Evolutionary conservation across 2,797 vertebrate genomes (phyloP).

Genomic region (Cynodonichthys magdalenae): DNA sequence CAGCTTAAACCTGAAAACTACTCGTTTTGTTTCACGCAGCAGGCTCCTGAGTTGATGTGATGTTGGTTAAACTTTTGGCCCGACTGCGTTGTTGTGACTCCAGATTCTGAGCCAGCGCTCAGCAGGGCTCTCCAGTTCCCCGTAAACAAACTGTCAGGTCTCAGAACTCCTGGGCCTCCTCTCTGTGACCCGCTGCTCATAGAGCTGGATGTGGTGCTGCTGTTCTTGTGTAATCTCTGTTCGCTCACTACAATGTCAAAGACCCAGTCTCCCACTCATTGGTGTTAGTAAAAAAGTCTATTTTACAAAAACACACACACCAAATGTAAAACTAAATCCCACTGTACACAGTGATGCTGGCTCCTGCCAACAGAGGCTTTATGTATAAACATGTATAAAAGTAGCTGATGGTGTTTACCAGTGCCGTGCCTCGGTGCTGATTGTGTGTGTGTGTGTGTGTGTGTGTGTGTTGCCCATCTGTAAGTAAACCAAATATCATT

Average conservation of each 20-base stretch:
- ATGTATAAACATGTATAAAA: slow-evolving; percentile 46
- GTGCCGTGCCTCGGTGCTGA: slow-evolving; percentile 51
- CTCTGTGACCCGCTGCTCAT: slow-evolving; percentile 27
- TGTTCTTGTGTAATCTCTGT: slow-evolving; percentile 7
- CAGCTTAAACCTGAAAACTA: background rate
- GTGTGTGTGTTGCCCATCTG: slow-evolving; percentile 68
- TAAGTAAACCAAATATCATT: slow-evolving; percentile 86
- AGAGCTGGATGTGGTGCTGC: slow-evolving; percentile 54
- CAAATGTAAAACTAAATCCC: slow-evolving; percentile 58
- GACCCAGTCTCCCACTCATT: slow-evolving; percentile 54
- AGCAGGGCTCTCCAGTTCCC: background rate
- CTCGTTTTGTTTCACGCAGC: background rate
- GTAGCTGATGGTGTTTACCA: slow-evolving; percentile 30
- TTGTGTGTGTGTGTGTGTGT: slow-evolving; percentile 13
- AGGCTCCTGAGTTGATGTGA: slow-evolving; percentile 21
- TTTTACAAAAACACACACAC: slow-evolving; percentile 45
- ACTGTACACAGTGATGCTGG: slow-evolving; percentile 46
- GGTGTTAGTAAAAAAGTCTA: slow-evolving; percentile 13
- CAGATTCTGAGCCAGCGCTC: slow-evolving; percentile 11
- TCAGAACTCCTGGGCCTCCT: slow-evolving; percentile 13
- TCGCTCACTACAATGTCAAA: slow-evolving; percentile 5
- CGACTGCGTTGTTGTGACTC: background rate
- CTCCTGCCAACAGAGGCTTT: slow-evolving; percentile 60
- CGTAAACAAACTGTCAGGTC: background rate
- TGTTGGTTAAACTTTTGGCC: slow-evolving; percentile 9